Evolutionary conservation across 2,113 vertebrate species (phyloP), one percentile per base, ranked within the genome.

Genomic region (Alaudala cheleensis): DNA sequence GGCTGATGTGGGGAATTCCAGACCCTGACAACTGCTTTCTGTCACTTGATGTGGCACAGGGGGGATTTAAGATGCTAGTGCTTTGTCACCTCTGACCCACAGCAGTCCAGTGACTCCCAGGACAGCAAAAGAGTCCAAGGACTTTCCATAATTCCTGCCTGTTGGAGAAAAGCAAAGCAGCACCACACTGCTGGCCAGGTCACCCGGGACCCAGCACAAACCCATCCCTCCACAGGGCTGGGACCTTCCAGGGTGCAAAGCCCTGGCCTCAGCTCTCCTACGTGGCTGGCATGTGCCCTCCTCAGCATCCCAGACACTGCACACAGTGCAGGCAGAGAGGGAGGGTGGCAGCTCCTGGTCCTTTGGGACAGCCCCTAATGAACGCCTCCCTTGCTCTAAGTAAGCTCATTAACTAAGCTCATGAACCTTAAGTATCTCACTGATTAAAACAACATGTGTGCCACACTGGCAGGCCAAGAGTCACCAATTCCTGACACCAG

Each of bases 271-370:
- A 37, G 65, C 61, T 85, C 34, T 86, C 39, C 45, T 11, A 3
- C 0, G 0, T 5, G 20, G 24, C 19, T 8, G 50, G 6, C 14
- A 33, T 6, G 45, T 60, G 53, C 53, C 33, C n/a, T 34, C 9
- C 51, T 45, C 73, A 57, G 69, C 50, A 23, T 10, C 39, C 44
- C 16, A 67, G 34, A 34, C 40, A 34, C 7, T 33, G 49, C 2
- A 22, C 2, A 13, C 29, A 45, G 51, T 28, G 9, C 69, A n/a
- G 1, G 2, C 60, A n/a, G 24, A 3, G 5, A 81, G 23, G 22
- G 49, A 73, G 14, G 26, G 3, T 4, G 33, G 53, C 29, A 71
- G 57, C 47, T 90, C 47, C 11, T 3, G 28, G 25, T 31, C n/a
- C 64, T 88, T 13, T n/a, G 1, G 40, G 67, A 58, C 23, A 50